phyloP scores from a whole-genome alignment of 2,888 invertebrate species.

The Idaea dimidiata region DNA sequence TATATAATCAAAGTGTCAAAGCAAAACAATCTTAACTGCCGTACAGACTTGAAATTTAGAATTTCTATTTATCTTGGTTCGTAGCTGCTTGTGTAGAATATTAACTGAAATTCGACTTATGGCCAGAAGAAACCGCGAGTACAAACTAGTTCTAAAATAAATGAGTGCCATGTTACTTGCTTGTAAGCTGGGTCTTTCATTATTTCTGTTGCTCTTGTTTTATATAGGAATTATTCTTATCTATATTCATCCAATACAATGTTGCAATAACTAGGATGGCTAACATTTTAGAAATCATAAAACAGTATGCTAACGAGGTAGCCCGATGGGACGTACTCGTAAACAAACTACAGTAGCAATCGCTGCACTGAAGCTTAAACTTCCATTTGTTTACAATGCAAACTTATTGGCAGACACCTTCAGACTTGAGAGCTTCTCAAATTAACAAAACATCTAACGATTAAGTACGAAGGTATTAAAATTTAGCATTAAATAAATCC shows the following conservation, averaged over 20 bases:
- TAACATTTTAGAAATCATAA: constrained; percentile 53
- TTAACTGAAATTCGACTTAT: no score
- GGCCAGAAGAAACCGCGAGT: no score
- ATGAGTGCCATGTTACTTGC: no score
- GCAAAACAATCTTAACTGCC: constrained; percentile 45
- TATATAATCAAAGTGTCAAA: no score
- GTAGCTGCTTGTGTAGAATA: constrained; percentile 27
- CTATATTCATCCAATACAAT: constrained; percentile 30
- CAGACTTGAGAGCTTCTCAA: constrained; percentile 25
- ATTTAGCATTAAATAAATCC: no score
- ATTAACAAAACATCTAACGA: constrained; percentile 28
- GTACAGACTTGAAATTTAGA: constrained; percentile 42
- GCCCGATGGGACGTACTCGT: constrained; percentile 33
- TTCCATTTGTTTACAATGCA: constrained; percentile 39
- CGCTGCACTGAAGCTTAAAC: constrained; percentile 41
- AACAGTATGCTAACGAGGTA: constrained; percentile 57
- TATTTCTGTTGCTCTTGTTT: not conserved
- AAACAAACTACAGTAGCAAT: constrained; percentile 48
- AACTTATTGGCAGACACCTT: not conserved
- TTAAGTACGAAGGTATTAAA: no score
- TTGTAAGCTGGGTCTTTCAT: not conserved
- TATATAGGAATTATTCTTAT: not conserved
- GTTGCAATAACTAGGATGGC: constrained; percentile 41
- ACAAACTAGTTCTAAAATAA: no score
- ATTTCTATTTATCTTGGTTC: constrained; percentile 33